A percentile compares a stretch with the other conserved stretches of the same genome.
phyloP scores from a whole-genome alignment of 2,797 vertebrate genomes.

The Lacerta agilis region DNA sequence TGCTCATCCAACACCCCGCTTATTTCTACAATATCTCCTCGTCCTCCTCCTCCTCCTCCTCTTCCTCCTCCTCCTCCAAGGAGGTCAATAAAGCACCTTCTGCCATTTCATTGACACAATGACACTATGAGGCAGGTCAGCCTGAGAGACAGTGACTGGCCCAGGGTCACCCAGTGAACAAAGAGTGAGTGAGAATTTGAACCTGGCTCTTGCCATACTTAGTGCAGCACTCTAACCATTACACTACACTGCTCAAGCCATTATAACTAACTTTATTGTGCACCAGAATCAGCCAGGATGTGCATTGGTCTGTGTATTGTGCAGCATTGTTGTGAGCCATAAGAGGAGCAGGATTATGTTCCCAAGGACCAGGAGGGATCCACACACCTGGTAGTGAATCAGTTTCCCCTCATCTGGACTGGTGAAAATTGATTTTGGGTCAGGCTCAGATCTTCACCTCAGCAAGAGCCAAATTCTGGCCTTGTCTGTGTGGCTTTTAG shows the following conservation, averaged over 20 bases:
- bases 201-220: background rate
- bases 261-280: background rate
- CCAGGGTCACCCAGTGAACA: background rate
- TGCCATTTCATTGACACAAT: background rate
- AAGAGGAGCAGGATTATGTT: background rate
- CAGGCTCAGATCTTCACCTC: background rate
- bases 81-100: background rate
- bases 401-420: background rate
- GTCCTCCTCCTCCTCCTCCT: background rate
- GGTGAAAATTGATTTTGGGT: background rate
- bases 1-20: background rate
- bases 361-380: background rate
- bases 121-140: background rate
- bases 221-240: background rate
- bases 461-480: too few species aligned
- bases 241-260: background rate
- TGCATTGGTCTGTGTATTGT: background rate
- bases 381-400: background rate
- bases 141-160: background rate
- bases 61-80: background rate
- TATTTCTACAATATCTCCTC: background rate
- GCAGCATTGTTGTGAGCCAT: background rate
- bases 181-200: background rate
- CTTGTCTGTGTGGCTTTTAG: too few species aligned
- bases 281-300: background rate